Evolutionary conservation across 2,113 vertebrate species (phyloP), one percentile per base, ranked within the genome.

Genomic region (Microtus richardsoni): DNA sequence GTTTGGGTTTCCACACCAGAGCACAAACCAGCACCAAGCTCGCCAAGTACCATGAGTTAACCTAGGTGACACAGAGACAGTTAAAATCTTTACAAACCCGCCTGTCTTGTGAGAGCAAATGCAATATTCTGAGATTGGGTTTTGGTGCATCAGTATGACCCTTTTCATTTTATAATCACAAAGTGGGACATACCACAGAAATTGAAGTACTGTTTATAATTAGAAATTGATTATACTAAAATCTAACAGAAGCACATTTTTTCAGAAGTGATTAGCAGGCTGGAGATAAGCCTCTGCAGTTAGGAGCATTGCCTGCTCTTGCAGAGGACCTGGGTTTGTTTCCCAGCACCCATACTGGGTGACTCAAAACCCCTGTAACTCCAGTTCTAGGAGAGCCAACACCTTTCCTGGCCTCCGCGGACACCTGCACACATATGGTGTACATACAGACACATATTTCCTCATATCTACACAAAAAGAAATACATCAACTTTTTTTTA

Each of bases 191-290:
- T 79, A 54, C 22, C 88, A 39, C 26, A 92, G 36, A 94, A 71
- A 73, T 22, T 21, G 33, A 87, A 93, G 66, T 7, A 78, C 91
- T 62, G 12, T 58, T 95, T 90, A 39, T 14, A 91, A 92, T 73
- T 62, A 91, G 47, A 36, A 93, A 86, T 64, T 47, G 39, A 77
- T 0, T 66, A 1, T 54, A 60, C 73, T 39, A 39, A 85, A 87
- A 73, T 78, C 47, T 17, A 16, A 71, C 41, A 85, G 28, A 85
- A 66, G 60, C 39, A 30, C 9, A 47, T 44, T 33, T 33, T 33
- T 79, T 21, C 36, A 79, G 52, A 79, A 12, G 49, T 30, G 41
- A 33, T 33, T 13, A 47, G 47, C 16, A 66, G 41, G 2, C 30
- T 85, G 17, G 41, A 66, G 41, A 33, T 8, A 7, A 0, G 16